Evolutionary conservation across 2,113 vertebrate species (phyloP), one percentile per base, ranked within the genome.

Genomic region (Pogona vitticeps): DNA sequence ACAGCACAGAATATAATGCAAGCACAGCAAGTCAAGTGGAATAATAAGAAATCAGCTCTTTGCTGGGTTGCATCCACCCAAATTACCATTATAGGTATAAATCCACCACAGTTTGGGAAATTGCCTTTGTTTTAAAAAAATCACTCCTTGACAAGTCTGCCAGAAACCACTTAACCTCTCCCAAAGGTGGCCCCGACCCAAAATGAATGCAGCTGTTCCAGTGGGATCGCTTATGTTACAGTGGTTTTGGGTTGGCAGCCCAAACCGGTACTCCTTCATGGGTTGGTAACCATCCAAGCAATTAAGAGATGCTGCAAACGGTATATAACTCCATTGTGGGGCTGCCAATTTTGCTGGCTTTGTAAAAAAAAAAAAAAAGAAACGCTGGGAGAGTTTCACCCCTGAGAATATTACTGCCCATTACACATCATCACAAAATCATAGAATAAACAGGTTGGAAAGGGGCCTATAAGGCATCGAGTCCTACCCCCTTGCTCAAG

Each of bases 91-190:
- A 56, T 63, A 58, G 42, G 40, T 68, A 17, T 56, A 8, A 21
- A 58, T 1, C 13, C n/a, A 28, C n/a, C 42, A 8, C 40, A 28
- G n/a, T 56, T 70, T 78, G 23, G 58, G n/a, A 58, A 42, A 59
- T 36, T 42, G n/a, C n/a, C n/a, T 23, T 82, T 68, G 3, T 33
- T 31, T 10, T n/a, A 40, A 23, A 28, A 59, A 26, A 28, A 7
- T 9, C 31, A 28, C 76, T 56, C 28, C 76, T 12, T 21, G 31
- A 3, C 18, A 8, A 71, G 52, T n/a, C 65, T 71, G 42, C 42
- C 46, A 79, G 15, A 85, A 67, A 84, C 84, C 79, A 88, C 82
- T 14, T 79, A 85, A 67, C 36, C 68, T 21, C 58, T 63, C 38
- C 56, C 40, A 78, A 7, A 2, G 8, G 1, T 26, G 75, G 20